Base-by-base conservation (phyloP, 2,797 vertebrate species). In the Macropus fuliginosus region DNA sequence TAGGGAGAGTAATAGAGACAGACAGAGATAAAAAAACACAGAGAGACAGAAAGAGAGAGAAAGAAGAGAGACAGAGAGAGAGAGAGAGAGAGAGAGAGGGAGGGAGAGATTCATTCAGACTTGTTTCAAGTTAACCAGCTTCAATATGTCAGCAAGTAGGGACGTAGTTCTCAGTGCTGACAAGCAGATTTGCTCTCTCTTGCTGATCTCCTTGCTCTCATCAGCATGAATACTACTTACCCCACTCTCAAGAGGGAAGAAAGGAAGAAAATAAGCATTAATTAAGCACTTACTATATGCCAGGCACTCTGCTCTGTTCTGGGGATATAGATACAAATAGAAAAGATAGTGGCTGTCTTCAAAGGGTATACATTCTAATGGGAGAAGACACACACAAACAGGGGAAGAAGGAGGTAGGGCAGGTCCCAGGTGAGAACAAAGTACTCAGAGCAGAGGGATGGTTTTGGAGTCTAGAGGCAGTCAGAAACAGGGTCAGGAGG, bases 121-220 rank as follows among this genome's bases (percentile, higher is more conserved):
- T 29, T 66, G 24, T 66, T 96, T 96, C 54, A 92, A 59, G 94
- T 81, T 46, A 94, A 16, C 66, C 9, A 27, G 12, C 50, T 31
- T 89, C 40, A 92, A 62, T 50, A 3, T 57, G n/a, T 50, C 52
- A 55, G 55, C 6, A 29, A 62, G 55, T 90, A 6, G 55, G 27
- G 34, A 54, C 34, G 56, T 11, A 91, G 91, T 56, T 52, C 52
- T 52, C 55, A 92, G 29, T 92, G 52, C n/a, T 92, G 1, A 94
- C n/a, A 29, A 14, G 40, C 52, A 95, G 16, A 54, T 50, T 46
- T 66, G 21, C 91, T 40, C 87, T 54, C 46, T 94, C 34, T 94
- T 55, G n/a, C 54, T 55, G 66, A 4, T 13, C 12, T 93, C 50
- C 56, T 93, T 59, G 66, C 24, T 81, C 24, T 87, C 62, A 91